phyloP scores from a whole-genome alignment of 2,113 vertebrate species.

The Neopipo cinnamomea region DNA sequence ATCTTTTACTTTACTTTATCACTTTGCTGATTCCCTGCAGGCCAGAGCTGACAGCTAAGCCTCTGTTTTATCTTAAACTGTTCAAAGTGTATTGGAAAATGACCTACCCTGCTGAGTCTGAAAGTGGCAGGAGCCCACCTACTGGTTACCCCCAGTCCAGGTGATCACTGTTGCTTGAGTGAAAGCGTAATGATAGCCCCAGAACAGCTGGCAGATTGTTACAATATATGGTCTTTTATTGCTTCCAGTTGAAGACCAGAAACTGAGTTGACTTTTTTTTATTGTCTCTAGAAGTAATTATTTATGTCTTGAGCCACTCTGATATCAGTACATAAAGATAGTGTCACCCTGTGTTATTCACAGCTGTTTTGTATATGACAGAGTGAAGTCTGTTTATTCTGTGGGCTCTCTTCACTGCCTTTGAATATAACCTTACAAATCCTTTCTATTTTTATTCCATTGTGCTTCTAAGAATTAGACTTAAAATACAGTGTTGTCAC shows the following conservation, averaged over 20 bases:
- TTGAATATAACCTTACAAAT: neutral
- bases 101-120: neutral
- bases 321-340: neutral
- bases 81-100: slow-evolving; percentile 35
- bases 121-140: neutral
- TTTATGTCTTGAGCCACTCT: neutral
- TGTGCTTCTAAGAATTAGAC: neutral
- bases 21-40: slow-evolving; percentile 34
- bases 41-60: slow-evolving; percentile 27
- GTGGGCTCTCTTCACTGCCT: neutral
- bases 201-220: neutral
- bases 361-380: neutral
- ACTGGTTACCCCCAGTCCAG: neutral
- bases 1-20: slow-evolving; percentile 55
- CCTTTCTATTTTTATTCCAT: slow-evolving; percentile 2
- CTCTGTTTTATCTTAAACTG: slow-evolving; percentile 50
- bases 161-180: neutral
- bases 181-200: neutral
- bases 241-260: neutral
- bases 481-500: neutral
- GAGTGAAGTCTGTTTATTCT: neutral
- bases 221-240: neutral
- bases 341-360: neutral
- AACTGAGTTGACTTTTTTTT: neutral
- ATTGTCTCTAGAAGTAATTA: neutral